These are phyloP conservation scores for Drosophila eugracilis DNA, from an alignment of 1,140 invertebrate species.

Conservation along the genomic window DNA sequence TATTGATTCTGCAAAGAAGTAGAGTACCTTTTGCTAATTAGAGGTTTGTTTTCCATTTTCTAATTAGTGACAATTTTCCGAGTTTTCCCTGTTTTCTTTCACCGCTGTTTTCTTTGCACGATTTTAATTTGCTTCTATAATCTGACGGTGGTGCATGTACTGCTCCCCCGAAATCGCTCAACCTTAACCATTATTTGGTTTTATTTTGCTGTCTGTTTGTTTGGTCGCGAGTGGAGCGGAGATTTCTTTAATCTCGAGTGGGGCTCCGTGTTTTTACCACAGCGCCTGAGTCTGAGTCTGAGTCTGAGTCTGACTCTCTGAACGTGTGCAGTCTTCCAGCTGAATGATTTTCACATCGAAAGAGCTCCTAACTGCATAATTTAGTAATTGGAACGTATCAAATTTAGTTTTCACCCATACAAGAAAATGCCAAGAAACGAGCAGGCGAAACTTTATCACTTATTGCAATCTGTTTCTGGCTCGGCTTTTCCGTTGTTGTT, in stretches of 20 bases:
- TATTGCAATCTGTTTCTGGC: slow-evolving; percentile 31
- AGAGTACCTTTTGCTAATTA: background rate
- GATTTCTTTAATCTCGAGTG: slow-evolving; percentile 52
- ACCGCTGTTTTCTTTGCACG: background rate
- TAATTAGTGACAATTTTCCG: slow-evolving; percentile 69
- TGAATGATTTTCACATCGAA: slow-evolving; percentile 73
- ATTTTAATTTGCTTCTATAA: slow-evolving; percentile 45
- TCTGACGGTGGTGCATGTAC: slow-evolving; percentile 32
- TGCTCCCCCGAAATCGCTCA: slow-evolving; percentile 45
- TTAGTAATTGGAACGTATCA: slow-evolving; percentile 82
- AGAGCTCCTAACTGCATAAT: slow-evolving; percentile 70
- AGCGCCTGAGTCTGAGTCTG: slow-evolving; percentile 9
- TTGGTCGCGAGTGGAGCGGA: slow-evolving; percentile 29
- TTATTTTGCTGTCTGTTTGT: slow-evolving; percentile 43
- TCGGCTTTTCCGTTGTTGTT: background rate
- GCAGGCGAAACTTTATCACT: slow-evolving; percentile 24
- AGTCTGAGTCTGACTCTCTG: too few relatives aligned
- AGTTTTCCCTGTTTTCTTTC: slow-evolving; percentile 27
- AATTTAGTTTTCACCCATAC: slow-evolving; percentile 71
- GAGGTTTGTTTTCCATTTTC: slow-evolving; percentile 21
- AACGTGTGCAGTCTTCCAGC: slow-evolving; percentile 79
- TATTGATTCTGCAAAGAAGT: too few relatives aligned
- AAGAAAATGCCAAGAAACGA: background rate
- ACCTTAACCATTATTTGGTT: slow-evolving; percentile 60
- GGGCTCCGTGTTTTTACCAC: slow-evolving; percentile 31